Conservation (phyloP, 2,113 vertebrate genomes). For the Gambusia holbrooki region DNA sequence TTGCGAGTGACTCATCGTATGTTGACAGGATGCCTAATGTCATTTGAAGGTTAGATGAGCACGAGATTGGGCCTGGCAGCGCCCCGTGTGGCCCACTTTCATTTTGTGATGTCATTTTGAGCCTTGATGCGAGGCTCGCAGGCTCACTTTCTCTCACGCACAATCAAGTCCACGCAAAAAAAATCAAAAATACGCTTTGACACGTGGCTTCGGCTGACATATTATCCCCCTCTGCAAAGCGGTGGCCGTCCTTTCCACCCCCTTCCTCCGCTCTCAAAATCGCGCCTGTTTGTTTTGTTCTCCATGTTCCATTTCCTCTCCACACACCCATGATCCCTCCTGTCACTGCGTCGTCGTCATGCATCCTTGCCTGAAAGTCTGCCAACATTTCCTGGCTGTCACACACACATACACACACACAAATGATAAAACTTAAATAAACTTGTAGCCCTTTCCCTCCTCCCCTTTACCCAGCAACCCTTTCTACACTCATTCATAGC, state of each 20-base stretch:
- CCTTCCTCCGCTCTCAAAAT: neutral
- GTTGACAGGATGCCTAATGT: slow-evolving; percentile 67
- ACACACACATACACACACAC: slow-evolving; percentile 1
- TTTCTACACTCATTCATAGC: slow-evolving; percentile 11
- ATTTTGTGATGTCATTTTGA: slow-evolving; percentile 42
- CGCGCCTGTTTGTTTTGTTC: slow-evolving; percentile 67
- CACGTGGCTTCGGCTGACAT: slow-evolving; percentile 54
- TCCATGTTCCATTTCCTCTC: slow-evolving; percentile 77
- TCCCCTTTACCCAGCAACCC: neutral
- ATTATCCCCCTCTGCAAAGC: slow-evolving; percentile 52
- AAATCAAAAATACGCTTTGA: slow-evolving; percentile 34
- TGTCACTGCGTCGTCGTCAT: slow-evolving; percentile 65
- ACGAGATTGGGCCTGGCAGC: slow-evolving; percentile 37
- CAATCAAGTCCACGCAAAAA: slow-evolving; percentile 15
- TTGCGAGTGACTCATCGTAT: slow-evolving; percentile 61
- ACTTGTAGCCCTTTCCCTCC: neutral
- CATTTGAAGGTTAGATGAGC: slow-evolving; percentile 78
- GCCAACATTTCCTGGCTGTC: slow-evolving; percentile 45
- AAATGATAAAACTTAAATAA: slow-evolving; percentile 37
- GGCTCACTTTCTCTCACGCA: slow-evolving; percentile 2
- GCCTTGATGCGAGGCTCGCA: slow-evolving; percentile 38
- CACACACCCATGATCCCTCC: slow-evolving; percentile 54
- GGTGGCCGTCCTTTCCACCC: slow-evolving; percentile 29
- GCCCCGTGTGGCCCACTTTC: slow-evolving; percentile 32
- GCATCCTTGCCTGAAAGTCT: slow-evolving; percentile 52